Evolutionary conservation across 2,113 vertebrate species (phyloP).

Genomic region (Andinoacara biseriatus): DNA sequence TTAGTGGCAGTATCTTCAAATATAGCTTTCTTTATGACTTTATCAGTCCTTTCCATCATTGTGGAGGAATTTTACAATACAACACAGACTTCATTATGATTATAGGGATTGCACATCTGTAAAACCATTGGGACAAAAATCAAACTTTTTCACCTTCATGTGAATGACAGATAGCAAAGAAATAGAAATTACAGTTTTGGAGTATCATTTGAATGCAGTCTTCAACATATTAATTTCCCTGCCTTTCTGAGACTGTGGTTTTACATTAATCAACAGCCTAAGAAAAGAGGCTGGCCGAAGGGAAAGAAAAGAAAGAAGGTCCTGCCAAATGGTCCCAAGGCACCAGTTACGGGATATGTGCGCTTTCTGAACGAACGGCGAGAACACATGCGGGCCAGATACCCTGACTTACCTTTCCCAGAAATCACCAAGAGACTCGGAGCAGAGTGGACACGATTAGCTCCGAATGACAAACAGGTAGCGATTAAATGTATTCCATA

Average conservation of each 20-base stretch:
- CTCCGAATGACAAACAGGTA: constrained; percentile 90
- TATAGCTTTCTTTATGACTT: too few species aligned
- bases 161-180: neutral
- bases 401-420: constrained; percentile 93
- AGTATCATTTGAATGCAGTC: neutral
- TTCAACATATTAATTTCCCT: neutral
- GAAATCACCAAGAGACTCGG: constrained; percentile 98
- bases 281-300: constrained; percentile 98
- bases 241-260: neutral
- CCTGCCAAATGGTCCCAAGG: constrained; percentile 95
- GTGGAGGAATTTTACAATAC: too few species aligned
- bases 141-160: neutral
- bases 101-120: neutral
- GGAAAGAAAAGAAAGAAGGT: constrained; percentile 99
- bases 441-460: constrained; percentile 94
- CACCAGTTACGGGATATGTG: constrained; percentile 93
- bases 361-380: constrained; percentile 94
- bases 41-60: too few species aligned
- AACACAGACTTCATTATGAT: neutral
- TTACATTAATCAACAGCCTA: constrained; percentile 80
- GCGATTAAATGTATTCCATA: neutral
- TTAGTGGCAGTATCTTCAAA: neutral
- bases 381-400: constrained; percentile 90
- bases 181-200: neutral
- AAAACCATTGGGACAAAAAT: neutral